phyloP scores from a whole-genome alignment of 2,888 invertebrate species.

The Rhamnusium bicolor region DNA sequence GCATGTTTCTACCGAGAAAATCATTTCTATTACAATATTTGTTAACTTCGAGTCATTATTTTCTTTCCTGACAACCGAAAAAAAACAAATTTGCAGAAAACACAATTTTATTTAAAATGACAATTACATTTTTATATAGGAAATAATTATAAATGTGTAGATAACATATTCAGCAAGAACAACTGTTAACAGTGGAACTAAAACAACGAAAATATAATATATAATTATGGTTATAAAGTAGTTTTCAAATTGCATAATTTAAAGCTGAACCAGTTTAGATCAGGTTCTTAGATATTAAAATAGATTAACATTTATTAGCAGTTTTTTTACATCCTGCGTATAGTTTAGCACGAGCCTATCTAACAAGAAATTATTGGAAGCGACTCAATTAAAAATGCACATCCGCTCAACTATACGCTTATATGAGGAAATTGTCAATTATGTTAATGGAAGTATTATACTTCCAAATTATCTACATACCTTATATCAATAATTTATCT shows the following conservation, averaged over 20 bases:
- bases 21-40: too few species aligned
- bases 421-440: conserved; percentile 2
- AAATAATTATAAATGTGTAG: too few species aligned
- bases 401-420: background rate
- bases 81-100: too few species aligned
- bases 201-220: background rate
- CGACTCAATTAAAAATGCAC: background rate
- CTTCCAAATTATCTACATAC: background rate
- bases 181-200: background rate
- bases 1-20: too few species aligned
- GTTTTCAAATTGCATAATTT: conserved; percentile 7
- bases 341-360: conserved; percentile 32
- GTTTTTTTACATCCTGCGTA: conserved; percentile 20
- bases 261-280: conserved; percentile 23
- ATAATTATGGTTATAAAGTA: background rate
- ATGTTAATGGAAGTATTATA: background rate
- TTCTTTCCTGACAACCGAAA: too few species aligned
- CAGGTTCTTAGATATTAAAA: background rate
- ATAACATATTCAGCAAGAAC: background rate
- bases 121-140: too few species aligned
- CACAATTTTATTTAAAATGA: too few species aligned
- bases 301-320: conserved; percentile 28
- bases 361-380: conserved; percentile 22
- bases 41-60: too few species aligned
- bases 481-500: background rate